Conservation (phyloP, 2,888 invertebrate species). For the Mactromeris polynyma region DNA sequence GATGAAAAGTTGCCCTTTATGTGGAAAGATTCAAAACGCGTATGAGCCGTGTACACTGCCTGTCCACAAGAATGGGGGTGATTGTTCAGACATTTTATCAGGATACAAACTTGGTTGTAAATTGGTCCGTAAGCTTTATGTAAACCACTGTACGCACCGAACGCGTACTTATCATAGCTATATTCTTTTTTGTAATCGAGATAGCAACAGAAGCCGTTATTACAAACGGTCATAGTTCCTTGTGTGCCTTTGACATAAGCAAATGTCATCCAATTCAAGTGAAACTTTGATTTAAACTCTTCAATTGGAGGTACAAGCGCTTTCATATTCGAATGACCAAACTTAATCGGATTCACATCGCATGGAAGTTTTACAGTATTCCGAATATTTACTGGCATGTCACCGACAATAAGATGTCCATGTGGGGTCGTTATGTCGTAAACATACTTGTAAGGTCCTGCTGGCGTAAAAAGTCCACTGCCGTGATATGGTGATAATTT, state of each 20-base stretch:
- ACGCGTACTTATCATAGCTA: conserved; percentile 71
- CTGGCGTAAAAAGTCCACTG: conserved; percentile 91
- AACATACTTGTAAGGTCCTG: conserved; percentile 61
- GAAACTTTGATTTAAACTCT: conserved; percentile 67
- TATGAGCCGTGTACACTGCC: conserved; percentile 27
- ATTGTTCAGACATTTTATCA: conserved; percentile 39
- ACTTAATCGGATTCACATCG: conserved; percentile 27
- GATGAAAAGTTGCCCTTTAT: conserved; percentile 57
- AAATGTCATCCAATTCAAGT: conserved; percentile 75
- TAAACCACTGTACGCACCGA: conserved; percentile 81
- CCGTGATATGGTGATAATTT: conserved; percentile 89
- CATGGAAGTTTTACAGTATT: conserved; percentile 13
- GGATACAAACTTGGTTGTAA: conserved; percentile 48
- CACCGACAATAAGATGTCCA: conserved; percentile 71
- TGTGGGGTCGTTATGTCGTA: conserved; percentile 56
- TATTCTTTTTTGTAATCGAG: conserved; percentile 61
- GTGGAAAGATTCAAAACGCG: conserved; percentile 43
- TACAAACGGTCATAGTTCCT: conserved; percentile 72
- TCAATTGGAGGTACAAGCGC: background rate
- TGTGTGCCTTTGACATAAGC: conserved; percentile 52
- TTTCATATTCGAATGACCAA: conserved; percentile 37
- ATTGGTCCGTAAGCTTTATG: conserved; percentile 75
- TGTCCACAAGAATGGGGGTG: conserved; percentile 32
- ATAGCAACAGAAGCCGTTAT: conserved; percentile 76
- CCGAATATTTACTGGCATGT: conserved; percentile 48